These are phyloP conservation scores for Tamias sibiricus DNA, from an alignment of 2,113 vertebrate species.

Conservation along the genomic window DNA sequence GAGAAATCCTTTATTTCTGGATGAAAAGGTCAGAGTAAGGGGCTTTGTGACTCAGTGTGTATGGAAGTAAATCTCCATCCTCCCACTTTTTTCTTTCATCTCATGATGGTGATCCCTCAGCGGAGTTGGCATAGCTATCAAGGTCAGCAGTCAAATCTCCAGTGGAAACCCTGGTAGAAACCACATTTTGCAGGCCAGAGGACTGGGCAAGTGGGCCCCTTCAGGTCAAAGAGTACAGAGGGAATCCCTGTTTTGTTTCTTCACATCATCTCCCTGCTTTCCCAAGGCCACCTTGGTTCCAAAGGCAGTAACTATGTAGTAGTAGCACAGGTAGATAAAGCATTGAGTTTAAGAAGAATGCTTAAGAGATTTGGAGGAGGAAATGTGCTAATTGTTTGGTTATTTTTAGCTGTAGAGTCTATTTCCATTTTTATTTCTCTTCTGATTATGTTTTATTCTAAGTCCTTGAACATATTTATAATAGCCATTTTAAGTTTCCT, in stretches of 20 bases:
- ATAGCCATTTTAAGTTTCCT: background rate
- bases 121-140: background rate
- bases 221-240: background rate
- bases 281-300: background rate
- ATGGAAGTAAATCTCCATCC: background rate
- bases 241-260: constrained; percentile 11
- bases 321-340: background rate
- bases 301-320: background rate
- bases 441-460: background rate
- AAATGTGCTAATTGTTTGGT: background rate
- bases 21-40: background rate
- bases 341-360: background rate
- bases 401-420: background rate
- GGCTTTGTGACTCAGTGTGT: background rate
- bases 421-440: constrained; percentile 35
- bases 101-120: background rate
- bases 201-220: background rate
- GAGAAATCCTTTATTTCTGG: background rate
- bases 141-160: background rate
- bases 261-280: background rate
- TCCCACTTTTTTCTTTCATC: background rate
- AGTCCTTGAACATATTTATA: background rate
- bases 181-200: background rate
- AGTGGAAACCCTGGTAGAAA: background rate
- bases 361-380: background rate